A percentile compares a stretch with the other conserved stretches of the same genome.
Evolutionary conservation across 2,113 vertebrate genomes (phyloP).

Genomic region (Anhinga anhinga): DNA sequence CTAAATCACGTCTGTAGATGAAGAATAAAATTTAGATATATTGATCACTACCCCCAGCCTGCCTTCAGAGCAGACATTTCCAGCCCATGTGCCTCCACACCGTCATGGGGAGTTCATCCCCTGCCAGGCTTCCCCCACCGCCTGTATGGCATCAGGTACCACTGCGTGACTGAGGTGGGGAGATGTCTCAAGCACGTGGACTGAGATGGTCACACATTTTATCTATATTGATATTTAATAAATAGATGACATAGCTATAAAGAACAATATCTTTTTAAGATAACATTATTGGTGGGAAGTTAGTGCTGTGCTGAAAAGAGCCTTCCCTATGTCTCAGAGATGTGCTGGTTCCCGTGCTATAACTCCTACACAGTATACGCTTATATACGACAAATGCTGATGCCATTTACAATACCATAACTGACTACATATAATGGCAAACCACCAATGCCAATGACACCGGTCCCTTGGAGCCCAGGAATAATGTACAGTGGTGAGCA

Average conservation of each 20-base stretch:
- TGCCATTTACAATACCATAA: accelerated
- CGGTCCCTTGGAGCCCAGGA: accelerated
- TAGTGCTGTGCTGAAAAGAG: background rate
- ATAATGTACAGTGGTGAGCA: accelerated
- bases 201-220: background rate
- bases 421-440: accelerated
- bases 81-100: accelerated
- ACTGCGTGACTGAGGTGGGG: accelerated
- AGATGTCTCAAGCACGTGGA: accelerated
- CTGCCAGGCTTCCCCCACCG: background rate
- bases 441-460: accelerated
- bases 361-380: accelerated
- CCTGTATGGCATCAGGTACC: accelerated
- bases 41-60: background rate
- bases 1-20: accelerated
- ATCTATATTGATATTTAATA: background rate
- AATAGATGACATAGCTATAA: background rate
- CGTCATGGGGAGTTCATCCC: accelerated
- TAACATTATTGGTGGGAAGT: too few relatives aligned
- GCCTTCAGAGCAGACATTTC: background rate
- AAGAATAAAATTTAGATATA: background rate
- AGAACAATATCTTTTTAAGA: background rate
- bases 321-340: accelerated
- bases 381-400: accelerated
- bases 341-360: background rate